A percentile compares a stretch with the other conserved stretches of the same genome.
phyloP scores from a whole-genome alignment of 2,888 invertebrate genomes.

The Meloe dianella region DNA sequence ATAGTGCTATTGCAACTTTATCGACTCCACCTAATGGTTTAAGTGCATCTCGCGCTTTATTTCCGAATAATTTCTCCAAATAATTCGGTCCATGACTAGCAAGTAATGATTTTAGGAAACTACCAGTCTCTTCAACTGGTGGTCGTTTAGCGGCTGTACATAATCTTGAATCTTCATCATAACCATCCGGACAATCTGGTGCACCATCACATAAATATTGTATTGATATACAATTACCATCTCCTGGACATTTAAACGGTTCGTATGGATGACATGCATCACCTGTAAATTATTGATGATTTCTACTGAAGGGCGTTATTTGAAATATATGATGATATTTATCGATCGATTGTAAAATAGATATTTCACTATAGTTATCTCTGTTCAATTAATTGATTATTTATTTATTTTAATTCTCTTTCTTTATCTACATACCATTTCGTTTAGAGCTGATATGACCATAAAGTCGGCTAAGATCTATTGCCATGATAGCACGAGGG shows the following conservation, averaged over 20 bases:
- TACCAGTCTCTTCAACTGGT: conserved; percentile 95
- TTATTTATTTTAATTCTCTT: conserved; percentile 23
- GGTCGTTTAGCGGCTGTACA: conserved; percentile 97
- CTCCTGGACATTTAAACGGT: conserved; percentile 95
- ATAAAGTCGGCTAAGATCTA: conserved; percentile 82
- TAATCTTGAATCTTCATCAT: conserved; percentile 92
- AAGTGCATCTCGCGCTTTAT: conserved; percentile 90
- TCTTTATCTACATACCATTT: conserved; percentile 65
- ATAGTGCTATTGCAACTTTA: conserved; percentile 93
- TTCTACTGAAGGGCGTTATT: too few species aligned
- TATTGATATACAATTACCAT: conserved; percentile 93
- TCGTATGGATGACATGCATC: conserved; percentile 91
- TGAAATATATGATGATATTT: conserved; percentile 36
- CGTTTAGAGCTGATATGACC: conserved; percentile 76
- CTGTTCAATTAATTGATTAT: conserved; percentile 27
- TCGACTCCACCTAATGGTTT: conserved; percentile 93
- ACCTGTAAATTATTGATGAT: conserved; percentile 59
- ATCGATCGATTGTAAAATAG: conserved; percentile 8
- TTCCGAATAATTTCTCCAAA: conserved; percentile 93
- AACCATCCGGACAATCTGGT: conserved; percentile 93
- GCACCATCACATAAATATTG: conserved; percentile 95
- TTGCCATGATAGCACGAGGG: conserved; percentile 71
- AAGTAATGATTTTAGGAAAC: conserved; percentile 90
- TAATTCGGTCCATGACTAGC: conserved; percentile 97
- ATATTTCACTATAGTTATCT: too few species aligned